These are phyloP conservation scores for Sminthurinus aureus DNA, from an alignment of 2,888 invertebrate genomes.

Conservation along the genomic window DNA sequence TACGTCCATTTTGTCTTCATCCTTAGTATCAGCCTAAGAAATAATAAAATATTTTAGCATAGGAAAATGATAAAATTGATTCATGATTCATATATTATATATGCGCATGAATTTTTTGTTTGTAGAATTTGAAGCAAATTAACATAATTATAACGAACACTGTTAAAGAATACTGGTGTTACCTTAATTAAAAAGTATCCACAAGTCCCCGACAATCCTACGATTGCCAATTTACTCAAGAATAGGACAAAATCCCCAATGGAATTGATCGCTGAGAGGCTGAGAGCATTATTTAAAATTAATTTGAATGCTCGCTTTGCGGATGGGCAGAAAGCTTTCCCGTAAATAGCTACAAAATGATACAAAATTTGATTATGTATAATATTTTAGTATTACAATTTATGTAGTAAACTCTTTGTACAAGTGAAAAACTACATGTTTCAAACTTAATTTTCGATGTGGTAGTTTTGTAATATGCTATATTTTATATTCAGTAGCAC, in stretches of 20 bases:
- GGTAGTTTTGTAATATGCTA: background rate
- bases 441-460: too few relatives aligned
- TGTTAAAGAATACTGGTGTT: background rate
- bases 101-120: background rate
- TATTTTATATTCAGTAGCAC: background rate
- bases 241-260: constrained; percentile 77
- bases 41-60: background rate
- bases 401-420: background rate
- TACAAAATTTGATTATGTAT: background rate
- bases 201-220: constrained; percentile 70
- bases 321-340: constrained; percentile 71
- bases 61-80: too few relatives aligned
- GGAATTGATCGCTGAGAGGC: constrained; percentile 75
- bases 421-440: background rate
- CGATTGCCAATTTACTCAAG: constrained; percentile 73
- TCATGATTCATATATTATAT: too few relatives aligned
- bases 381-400: background rate
- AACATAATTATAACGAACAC: too few relatives aligned
- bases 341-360: constrained; percentile 69
- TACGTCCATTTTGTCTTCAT: constrained; percentile 68
- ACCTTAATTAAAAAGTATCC: constrained; percentile 66
- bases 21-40: constrained; percentile 46
- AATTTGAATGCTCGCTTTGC: constrained; percentile 71
- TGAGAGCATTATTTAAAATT: constrained; percentile 70
- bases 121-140: background rate